Conservation (phyloP, 2,888 invertebrate genomes). For the Eilema caniola region DNA sequence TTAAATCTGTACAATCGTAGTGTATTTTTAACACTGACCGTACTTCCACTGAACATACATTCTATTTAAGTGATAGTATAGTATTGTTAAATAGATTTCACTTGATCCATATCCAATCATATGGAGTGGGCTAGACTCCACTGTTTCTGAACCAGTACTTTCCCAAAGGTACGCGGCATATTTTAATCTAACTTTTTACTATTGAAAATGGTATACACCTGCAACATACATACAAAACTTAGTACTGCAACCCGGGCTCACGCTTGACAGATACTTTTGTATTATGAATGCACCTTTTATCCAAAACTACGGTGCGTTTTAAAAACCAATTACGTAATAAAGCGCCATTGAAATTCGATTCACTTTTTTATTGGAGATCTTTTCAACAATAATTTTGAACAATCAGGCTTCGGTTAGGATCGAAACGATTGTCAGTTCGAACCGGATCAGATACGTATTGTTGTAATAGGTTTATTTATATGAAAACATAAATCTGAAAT, state of each 20-base stretch:
- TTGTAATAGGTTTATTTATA: conserved; percentile 4
- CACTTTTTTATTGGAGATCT: conserved; percentile 22
- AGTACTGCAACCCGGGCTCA: not conserved
- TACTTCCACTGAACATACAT: too few relatives aligned
- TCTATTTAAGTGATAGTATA: too few relatives aligned
- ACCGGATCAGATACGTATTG: not conserved
- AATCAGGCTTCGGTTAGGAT: conserved; percentile 20
- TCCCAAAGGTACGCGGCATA: too few relatives aligned
- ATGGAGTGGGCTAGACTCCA: too few relatives aligned
- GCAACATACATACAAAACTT: not conserved
- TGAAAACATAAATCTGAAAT: conserved; percentile 7
- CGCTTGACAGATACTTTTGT: not conserved
- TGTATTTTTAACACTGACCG: too few relatives aligned
- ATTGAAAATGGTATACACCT: not conserved
- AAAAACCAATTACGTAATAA: conserved; percentile 75
- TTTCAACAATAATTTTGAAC: conserved; percentile 28
- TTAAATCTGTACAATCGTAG: too few relatives aligned
- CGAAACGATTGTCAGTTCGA: conserved; percentile 18
- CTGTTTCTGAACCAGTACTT: too few relatives aligned
- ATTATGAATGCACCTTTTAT: conserved; percentile 54
- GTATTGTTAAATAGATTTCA: too few relatives aligned
- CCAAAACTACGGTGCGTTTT: conserved; percentile 59
- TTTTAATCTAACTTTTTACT: not conserved
- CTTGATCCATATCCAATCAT: too few relatives aligned
- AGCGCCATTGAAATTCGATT: conserved; percentile 49